phyloP scores from a whole-genome alignment of 1,140 invertebrate species.

The Coenobita brevimanus region DNA sequence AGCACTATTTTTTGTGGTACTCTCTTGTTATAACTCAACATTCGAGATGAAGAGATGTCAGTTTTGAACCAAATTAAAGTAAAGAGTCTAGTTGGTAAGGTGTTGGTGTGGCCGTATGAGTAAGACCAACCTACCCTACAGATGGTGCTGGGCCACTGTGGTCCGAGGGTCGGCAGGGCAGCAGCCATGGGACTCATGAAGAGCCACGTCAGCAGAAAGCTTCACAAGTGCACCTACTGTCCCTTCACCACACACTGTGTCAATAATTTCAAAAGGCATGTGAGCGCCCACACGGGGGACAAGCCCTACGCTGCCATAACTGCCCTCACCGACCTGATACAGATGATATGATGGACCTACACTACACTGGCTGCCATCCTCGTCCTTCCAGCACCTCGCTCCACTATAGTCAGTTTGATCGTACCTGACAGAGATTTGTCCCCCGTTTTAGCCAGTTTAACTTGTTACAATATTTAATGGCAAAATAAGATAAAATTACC shows the following conservation, averaged over 20 bases:
- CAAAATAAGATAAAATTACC: no score
- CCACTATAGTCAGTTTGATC: no score
- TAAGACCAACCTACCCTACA: constrained; percentile 54
- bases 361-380: background rate
- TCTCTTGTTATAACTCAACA: no score
- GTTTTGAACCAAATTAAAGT: no score
- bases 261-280: constrained; percentile 51
- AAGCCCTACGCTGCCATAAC: constrained; percentile 55
- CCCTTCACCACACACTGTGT: constrained; percentile 60
- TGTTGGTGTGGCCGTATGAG: constrained; percentile 31
- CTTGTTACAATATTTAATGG: no score
- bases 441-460: no score
- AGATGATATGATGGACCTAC: constrained; percentile 50
- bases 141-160: constrained; percentile 49
- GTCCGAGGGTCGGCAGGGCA: constrained; percentile 39
- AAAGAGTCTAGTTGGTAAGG: no score
- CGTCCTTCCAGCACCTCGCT: no score
- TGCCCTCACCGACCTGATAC: constrained; percentile 56
- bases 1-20: no score
- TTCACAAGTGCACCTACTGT: constrained; percentile 60
- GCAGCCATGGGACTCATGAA: constrained; percentile 56
- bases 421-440: no score
- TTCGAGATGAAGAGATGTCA: no score
- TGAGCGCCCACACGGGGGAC: constrained; percentile 35
- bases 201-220: constrained; percentile 38